Conservation (phyloP, 2,888 invertebrate species). For the Caenorhabditis panamensis region DNA sequence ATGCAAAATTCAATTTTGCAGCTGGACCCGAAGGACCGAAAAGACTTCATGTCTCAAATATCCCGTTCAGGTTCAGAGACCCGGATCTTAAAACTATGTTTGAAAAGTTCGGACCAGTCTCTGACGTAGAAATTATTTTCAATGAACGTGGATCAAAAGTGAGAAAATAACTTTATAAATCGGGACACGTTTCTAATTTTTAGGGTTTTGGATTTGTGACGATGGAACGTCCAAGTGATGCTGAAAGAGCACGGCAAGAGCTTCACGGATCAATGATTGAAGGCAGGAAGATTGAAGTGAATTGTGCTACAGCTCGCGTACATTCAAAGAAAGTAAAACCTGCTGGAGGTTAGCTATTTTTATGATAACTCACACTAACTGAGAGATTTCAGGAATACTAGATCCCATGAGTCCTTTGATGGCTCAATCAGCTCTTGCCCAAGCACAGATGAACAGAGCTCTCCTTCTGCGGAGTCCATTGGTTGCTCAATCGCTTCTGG, state of each 20-base stretch:
- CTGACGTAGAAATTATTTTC: constrained; percentile 99
- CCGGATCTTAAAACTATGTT: constrained; percentile 91
- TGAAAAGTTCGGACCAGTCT: constrained; percentile 95
- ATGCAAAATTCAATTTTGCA: constrained; percentile 26
- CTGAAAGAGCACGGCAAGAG: constrained; percentile 99
- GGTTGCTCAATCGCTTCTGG: constrained; percentile 61
- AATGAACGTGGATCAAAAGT: constrained; percentile 98
- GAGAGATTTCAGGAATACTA: constrained; percentile 59
- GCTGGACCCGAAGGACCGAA: constrained; percentile 82
- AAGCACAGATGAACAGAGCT: constrained; percentile 67
- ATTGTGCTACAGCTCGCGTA: constrained; percentile 99
- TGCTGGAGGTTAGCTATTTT: constrained; percentile 57
- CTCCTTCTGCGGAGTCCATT: constrained; percentile 62
- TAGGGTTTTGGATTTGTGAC: constrained; percentile 99
- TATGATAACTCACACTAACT: too few species aligned
- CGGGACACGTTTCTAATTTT: constrained; percentile 83
- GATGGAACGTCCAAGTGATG: constrained; percentile 99
- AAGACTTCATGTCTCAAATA: constrained; percentile 98
- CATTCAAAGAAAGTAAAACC: constrained; percentile 94
- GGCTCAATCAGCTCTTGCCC: constrained; percentile 63
- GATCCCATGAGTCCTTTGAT: constrained; percentile 60
- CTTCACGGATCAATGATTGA: constrained; percentile 99
- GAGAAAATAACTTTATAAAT: neutral
- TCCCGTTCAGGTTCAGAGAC: constrained; percentile 99
- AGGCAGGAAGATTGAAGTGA: constrained; percentile 99